Evolutionary conservation across 2,888 invertebrate species (phyloP), one percentile per base, ranked within the genome.

Genomic region (Glyphotaelius pellucidus): DNA sequence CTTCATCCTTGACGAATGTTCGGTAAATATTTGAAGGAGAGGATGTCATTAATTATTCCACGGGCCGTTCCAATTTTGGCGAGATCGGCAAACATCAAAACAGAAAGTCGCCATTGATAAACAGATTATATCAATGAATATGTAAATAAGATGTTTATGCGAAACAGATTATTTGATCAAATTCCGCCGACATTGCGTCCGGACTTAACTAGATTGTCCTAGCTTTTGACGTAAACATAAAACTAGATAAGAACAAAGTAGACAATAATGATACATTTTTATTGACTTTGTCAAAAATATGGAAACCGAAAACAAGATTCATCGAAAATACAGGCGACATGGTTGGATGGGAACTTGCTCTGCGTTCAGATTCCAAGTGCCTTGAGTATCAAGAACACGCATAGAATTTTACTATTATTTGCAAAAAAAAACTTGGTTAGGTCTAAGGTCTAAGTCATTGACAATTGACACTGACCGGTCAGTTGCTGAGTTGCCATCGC

Each of bases 1-100:
- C 86, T 67, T 91, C 90, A 90, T 88, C 91, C 91, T 91, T 91
- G 91, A 91, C 90, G 90, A 86, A 86, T 90, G 86, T 47, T 91
- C 86, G 84, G 91, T 90, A 91, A 91, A 91, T 90, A 91, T 91
- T 91, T 91, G 38, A 90, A 83, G 89, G 52, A 83, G 86, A 85
- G 89, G 91, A 85, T 84, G 84, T 86, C 91, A 86, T 91, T 91
- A 90, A 91, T 91, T 79, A 91, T 80, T 88, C 91, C 38, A 86
- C 52, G 86, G 86, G n/a, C 86, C 91, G 80, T 91, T 91, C 80
- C 80, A 52, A 80, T 90, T 90, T 91, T 90, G 52, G 84, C 91
- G 86, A 15, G 80, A 86, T 67, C 67, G 67, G 67, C 67, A 67
- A 67, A 67, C 67, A 67, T 67, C 25, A 67, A 67, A 25, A 67